Base-by-base conservation (phyloP, 1,140 invertebrate genomes). In the Drosophila hydei region DNA sequence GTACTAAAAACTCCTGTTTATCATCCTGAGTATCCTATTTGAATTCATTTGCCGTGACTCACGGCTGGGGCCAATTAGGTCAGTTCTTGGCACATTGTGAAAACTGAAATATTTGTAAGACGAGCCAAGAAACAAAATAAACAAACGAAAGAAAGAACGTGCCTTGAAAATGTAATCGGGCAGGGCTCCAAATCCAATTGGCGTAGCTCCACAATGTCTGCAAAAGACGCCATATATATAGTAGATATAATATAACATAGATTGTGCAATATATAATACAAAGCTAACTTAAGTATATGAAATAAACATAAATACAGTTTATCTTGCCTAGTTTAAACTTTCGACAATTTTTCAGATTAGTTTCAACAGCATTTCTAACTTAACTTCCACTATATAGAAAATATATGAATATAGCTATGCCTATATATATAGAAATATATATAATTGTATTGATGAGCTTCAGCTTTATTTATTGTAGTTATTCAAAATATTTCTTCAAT, bases 31-130 rank as follows among this genome's bases (percentile, higher is more conserved):
- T 19, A 27, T 68, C 42, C 42, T 54, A 11, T 42, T 25, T n/a
- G 14, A 27, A 21, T 12, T 42, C 19, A 3, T 0, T n/a, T 51
- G 36, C 9, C 30, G 27, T 70, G 59, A 63, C 19, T 70, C 67
- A 69, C 18, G 25, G 16, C 9, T 4, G 3, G 16, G 23, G 8
- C n/a, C 14, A 48, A 71, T 63, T 71, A 61, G 68, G 68, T 71
- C 61, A 58, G 8, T 25, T 36, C 38, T 65, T 71, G 68, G 61
- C 68, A 65, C 45, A 51, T 36, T 71, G 61, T 65, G 54, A 72
- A 72, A 72, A 71, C 18, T 5, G 36, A 71, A 70, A 65, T 71
- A 50, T 71, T 65, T 56, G 45, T 47, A 56, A 64, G 47, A 33
- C 52, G 62, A 71, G 60, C 36, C 45, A 58, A 8, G 38, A 16